Conservation (phyloP, 2,113 vertebrate genomes). For the Rhinichthys klamathensis region DNA sequence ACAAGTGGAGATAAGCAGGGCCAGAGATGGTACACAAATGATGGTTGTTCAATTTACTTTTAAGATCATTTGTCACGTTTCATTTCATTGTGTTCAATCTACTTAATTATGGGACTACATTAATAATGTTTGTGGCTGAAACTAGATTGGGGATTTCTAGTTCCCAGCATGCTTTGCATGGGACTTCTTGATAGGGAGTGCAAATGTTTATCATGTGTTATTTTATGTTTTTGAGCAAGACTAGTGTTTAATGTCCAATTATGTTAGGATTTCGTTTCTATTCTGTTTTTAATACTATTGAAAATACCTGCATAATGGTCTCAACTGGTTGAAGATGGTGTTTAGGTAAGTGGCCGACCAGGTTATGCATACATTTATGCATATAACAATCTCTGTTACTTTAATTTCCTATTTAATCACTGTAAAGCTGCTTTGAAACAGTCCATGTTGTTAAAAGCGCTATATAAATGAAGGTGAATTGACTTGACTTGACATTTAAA, state of each 20-base stretch:
- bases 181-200: background rate
- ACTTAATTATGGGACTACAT: background rate
- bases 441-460: too few relatives aligned
- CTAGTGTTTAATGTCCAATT: background rate
- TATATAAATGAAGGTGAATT: too few relatives aligned
- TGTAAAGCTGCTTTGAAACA: too few relatives aligned
- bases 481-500: too few relatives aligned
- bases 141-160: background rate
- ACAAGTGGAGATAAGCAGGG: background rate
- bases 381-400: too few relatives aligned
- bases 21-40: background rate
- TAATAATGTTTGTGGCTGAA: background rate
- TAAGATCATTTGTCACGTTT: background rate
- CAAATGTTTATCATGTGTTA: background rate
- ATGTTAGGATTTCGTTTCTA: background rate
- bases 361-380: too few relatives aligned
- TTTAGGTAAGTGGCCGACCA: too few relatives aligned
- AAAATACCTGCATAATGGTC: too few relatives aligned
- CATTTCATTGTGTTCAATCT: background rate
- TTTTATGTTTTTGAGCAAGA: background rate
- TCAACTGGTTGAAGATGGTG: too few relatives aligned
- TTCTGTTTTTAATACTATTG: background rate
- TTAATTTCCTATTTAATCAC: too few relatives aligned
- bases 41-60: background rate
- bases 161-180: background rate